Conservation (phyloP, 2,113 vertebrate genomes). For the Apodemus sylvaticus region DNA sequence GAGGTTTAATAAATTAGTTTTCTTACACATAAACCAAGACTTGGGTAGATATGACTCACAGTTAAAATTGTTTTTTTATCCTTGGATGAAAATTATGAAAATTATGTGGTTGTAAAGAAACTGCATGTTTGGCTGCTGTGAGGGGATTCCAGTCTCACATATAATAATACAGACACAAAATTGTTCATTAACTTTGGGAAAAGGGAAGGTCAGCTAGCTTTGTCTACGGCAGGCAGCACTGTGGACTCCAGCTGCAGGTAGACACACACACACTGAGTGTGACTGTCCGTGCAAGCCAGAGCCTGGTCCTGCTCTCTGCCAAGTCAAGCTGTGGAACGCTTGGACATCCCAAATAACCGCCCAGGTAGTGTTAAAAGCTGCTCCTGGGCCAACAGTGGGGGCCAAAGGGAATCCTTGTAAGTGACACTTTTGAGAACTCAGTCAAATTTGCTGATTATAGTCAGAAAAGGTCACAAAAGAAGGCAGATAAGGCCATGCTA, state of each 20-base stretch:
- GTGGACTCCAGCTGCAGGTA: background rate
- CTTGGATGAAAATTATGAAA: conserved; percentile 36
- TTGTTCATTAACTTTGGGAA: background rate
- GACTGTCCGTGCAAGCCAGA: background rate
- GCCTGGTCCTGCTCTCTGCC: background rate
- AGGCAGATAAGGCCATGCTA: background rate
- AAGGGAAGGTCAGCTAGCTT: conserved; percentile 10
- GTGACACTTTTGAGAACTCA: background rate
- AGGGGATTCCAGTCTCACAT: conserved; percentile 2
- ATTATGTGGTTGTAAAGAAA: conserved; percentile 6
- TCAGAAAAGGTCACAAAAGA: background rate
- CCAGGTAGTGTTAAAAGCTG: background rate
- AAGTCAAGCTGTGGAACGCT: background rate
- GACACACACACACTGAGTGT: background rate
- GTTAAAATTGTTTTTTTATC: conserved; percentile 16
- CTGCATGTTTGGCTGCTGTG: background rate
- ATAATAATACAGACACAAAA: background rate
- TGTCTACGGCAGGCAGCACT: conserved; percentile 5
- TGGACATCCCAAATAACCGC: background rate
- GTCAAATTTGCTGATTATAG: background rate
- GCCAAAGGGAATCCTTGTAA: background rate
- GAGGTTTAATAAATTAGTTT: conserved; percentile 88
- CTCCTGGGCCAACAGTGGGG: conserved; percentile 29
- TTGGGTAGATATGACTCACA: conserved; percentile 49
- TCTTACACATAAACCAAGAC: conserved; percentile 74